A percentile compares a stretch with the other conserved stretches of the same genome.
Evolutionary conservation across 2,888 invertebrate species (phyloP).

Genomic region (Xanthia icteritia): DNA sequence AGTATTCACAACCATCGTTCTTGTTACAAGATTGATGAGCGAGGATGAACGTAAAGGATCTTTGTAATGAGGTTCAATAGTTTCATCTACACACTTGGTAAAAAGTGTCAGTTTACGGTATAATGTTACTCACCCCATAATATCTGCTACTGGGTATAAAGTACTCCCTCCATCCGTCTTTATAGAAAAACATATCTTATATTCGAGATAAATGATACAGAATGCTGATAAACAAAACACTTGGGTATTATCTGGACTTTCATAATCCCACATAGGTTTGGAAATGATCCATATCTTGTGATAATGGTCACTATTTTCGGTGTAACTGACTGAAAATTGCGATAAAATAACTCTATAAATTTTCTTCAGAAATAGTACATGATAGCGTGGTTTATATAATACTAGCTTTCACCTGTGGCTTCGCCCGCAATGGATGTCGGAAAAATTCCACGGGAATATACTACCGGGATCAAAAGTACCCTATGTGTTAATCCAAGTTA

Average conservation of each 20-base stretch:
- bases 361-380: background rate
- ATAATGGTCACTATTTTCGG: background rate
- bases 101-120: background rate
- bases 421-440: background rate
- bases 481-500: background rate
- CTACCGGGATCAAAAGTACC: no score
- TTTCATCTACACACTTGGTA: no score
- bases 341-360: background rate
- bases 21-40: background rate
- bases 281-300: conserved; percentile 13
- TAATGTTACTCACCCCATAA: conserved; percentile 54
- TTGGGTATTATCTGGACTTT: conserved; percentile 54
- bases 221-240: conserved; percentile 45
- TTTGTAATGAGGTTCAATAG: background rate
- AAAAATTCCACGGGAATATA: background rate
- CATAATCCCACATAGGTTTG: conserved; percentile 29
- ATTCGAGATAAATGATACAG: conserved; percentile 62
- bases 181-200: conserved; percentile 64
- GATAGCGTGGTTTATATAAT: background rate
- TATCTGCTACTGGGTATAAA: conserved; percentile 22
- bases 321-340: background rate
- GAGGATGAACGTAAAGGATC: background rate
- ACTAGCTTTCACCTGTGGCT: background rate
- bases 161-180: conserved; percentile 22
- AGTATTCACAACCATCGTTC: background rate